Base-by-base conservation (phyloP, 2,888 invertebrate genomes). In the Mamestra brassicae region DNA sequence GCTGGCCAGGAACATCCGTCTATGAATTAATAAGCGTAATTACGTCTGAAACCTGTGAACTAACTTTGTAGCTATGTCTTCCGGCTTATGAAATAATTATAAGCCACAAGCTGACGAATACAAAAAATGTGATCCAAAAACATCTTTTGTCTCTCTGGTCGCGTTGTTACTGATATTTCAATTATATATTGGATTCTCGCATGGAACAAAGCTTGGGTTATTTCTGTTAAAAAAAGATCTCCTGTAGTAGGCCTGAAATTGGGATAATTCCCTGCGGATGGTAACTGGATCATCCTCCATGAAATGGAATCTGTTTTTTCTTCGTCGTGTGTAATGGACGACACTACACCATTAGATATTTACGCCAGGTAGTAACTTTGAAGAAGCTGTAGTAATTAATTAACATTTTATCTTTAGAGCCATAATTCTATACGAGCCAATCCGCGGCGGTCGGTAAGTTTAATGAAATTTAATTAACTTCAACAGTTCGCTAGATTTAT, bases 401-500 rank as follows among this genome's bases (percentile, higher is more conserved):
- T 66, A 65, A 60, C 26, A 69, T 69, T 71, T 75, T 68, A 69
- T 71, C 54, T 70, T 69, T 47, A 62, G 38, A 69, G 38, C 45
- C 55, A 58, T 64, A 74, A 67, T 61, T 61, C 17, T 63, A 52
- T 26, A 66, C 4, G 42, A 63, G 61, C 69, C 52, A 70, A 72
- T 76, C 82, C 57, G 36, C 15, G 38, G 61, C 71, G 68, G 68
- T 81, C 68, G 74, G 76, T 81, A 87, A 83, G 85, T 90, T 88
- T 89, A 87, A 89, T 86, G 80, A 90, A 90, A 90, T 92, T 91
- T 91, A 91, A 92, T 92, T 90, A 92, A 90, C 87, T 87, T 69
- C 75, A 81, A 86, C 88, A 84, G 83, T 87, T 87, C 82, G 86
- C 88, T 86, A 87, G 87, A 91, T 92, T 91, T 91, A 91, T 88